phyloP scores from a whole-genome alignment of 2,888 invertebrate species.

The Cephus rjabovi region DNA sequence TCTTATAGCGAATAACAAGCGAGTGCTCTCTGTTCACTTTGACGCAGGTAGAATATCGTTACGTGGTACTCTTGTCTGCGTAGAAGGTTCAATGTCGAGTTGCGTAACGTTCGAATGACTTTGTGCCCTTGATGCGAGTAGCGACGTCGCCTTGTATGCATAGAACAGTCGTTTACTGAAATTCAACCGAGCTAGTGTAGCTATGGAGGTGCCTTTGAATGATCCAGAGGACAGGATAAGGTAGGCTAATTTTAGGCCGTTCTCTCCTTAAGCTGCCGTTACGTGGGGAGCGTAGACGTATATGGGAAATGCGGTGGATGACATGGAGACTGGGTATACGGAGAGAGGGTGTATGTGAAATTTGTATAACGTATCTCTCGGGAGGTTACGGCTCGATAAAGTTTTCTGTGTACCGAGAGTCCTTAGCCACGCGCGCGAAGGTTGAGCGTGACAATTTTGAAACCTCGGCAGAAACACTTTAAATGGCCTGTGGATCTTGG shows the following conservation, averaged over 20 bases:
- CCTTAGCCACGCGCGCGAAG: neutral
- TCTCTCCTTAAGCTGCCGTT: neutral
- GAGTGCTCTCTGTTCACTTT: neutral
- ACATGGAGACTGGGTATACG: neutral
- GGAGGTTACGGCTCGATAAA: neutral
- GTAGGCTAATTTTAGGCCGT: neutral
- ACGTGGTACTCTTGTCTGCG: neutral
- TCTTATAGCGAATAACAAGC: neutral
- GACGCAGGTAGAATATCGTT: neutral
- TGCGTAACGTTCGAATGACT: neutral
- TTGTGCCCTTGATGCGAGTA: neutral
- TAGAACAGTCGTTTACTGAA: neutral
- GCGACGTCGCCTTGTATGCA: neutral
- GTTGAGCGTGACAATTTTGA: neutral
- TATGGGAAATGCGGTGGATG: neutral
- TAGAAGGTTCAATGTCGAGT: neutral
- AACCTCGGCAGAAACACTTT: neutral
- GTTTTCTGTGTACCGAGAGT: neutral
- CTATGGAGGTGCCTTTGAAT: neutral
- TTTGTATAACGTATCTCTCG: neutral
- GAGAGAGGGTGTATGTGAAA: neutral
- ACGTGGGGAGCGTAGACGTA: neutral
- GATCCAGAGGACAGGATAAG: neutral
- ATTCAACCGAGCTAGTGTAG: neutral
- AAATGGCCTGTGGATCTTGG: neutral